phyloP scores from a whole-genome alignment of 2,888 invertebrate species.

The Germaria angustata region DNA sequence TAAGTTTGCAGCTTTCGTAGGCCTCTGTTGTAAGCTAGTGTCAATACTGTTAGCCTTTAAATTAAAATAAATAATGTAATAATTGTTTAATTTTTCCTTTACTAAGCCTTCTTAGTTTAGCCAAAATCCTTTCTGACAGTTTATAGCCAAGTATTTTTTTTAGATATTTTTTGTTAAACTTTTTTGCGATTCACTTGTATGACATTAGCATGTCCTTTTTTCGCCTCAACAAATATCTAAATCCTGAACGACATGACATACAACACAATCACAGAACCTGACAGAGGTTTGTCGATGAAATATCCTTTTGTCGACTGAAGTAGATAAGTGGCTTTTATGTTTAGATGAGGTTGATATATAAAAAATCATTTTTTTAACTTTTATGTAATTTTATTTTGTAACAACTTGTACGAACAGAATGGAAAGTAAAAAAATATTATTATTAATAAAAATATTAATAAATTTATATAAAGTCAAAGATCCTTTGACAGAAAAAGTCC shows the following conservation, averaged over 20 bases:
- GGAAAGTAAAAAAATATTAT: no score
- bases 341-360: neutral
- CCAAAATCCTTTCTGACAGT: neutral
- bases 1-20: neutral
- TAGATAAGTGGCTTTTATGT: slow-evolving; percentile 19
- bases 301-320: slow-evolving; percentile 14
- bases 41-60: slow-evolving; percentile 3
- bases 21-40: neutral
- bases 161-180: neutral
- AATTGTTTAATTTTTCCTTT: slow-evolving; percentile 43
- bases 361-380: neutral
- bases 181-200: slow-evolving; percentile 46
- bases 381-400: neutral
- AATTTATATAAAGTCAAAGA: no score
- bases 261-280: neutral
- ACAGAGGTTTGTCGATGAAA: neutral
- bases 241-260: slow-evolving; percentile 46
- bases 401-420: no score
- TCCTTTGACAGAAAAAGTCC: no score
- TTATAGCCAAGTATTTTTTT: neutral
- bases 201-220: slow-evolving; percentile 49
- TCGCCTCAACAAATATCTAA: slow-evolving; percentile 27
- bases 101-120: neutral
- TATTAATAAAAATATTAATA: no score
- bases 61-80: slow-evolving; percentile 60